These are phyloP conservation scores for Xenotilapia flavipinnis DNA, from an alignment of 2,113 vertebrate species.

Conservation along the genomic window DNA sequence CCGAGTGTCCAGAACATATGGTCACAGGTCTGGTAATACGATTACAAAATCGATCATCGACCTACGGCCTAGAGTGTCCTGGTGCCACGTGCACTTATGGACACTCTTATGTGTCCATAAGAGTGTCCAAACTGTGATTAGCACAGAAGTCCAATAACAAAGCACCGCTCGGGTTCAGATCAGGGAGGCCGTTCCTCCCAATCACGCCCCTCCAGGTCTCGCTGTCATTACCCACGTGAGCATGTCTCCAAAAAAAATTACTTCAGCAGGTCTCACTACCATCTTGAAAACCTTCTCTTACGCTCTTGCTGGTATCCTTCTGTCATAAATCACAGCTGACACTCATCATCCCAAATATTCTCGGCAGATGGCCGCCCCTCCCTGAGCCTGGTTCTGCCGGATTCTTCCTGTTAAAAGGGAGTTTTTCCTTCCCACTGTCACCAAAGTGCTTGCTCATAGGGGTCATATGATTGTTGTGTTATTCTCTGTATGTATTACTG, in stretches of 20 bases:
- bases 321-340: not conserved
- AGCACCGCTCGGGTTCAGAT: too few relatives aligned
- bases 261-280: not conserved
- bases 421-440: not conserved
- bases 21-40: too few relatives aligned
- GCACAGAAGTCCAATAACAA: too few relatives aligned
- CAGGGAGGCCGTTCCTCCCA: too few relatives aligned
- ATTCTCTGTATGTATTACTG: not conserved
- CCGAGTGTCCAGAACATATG: too few relatives aligned
- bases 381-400: not conserved
- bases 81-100: too few relatives aligned
- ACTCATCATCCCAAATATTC: not conserved
- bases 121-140: too few relatives aligned
- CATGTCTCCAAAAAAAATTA: not conserved
- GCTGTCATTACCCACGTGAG: too few relatives aligned
- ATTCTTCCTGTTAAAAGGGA: not conserved
- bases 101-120: too few relatives aligned
- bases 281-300: not conserved
- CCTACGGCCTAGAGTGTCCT: too few relatives aligned
- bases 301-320: not conserved
- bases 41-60: too few relatives aligned
- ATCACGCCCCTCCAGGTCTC: too few relatives aligned
- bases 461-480: not conserved
- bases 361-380: not conserved
- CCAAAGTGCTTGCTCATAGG: not conserved